These are phyloP conservation scores for Carettochelys insculpta DNA, from an alignment of 2,113 vertebrate genomes.

Conservation along the genomic window DNA sequence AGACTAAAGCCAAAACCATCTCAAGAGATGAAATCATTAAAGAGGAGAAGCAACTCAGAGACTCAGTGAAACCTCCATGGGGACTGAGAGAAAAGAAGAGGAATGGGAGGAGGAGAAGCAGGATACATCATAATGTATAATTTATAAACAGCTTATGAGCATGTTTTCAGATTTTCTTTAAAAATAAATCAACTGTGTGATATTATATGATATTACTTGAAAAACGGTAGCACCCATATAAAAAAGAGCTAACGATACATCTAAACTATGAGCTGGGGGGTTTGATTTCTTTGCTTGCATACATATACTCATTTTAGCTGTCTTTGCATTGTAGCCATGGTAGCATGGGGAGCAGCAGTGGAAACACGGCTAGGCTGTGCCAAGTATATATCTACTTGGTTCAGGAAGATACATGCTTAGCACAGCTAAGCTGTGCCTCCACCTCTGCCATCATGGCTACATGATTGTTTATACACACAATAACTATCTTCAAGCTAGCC, in stretches of 20 bases:
- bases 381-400: too few species aligned
- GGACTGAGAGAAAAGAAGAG: neutral
- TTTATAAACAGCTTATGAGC: neutral
- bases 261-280: neutral
- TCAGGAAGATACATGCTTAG: neutral
- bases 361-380: neutral
- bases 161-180: neutral
- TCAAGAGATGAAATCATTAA: neutral
- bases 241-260: neutral
- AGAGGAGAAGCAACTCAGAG: neutral
- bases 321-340: neutral
- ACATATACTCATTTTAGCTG: neutral
- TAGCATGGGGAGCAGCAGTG: neutral
- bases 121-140: neutral
- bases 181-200: neutral
- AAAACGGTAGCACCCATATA: neutral
- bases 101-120: neutral
- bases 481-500: neutral
- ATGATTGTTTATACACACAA: neutral
- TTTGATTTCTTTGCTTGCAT: neutral
- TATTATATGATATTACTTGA: neutral
- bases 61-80: neutral
- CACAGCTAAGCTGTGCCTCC: neutral
- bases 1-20: neutral
- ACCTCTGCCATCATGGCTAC: neutral